Base-by-base conservation (phyloP, 2,888 invertebrate genomes). In the Cantharis nigra region DNA sequence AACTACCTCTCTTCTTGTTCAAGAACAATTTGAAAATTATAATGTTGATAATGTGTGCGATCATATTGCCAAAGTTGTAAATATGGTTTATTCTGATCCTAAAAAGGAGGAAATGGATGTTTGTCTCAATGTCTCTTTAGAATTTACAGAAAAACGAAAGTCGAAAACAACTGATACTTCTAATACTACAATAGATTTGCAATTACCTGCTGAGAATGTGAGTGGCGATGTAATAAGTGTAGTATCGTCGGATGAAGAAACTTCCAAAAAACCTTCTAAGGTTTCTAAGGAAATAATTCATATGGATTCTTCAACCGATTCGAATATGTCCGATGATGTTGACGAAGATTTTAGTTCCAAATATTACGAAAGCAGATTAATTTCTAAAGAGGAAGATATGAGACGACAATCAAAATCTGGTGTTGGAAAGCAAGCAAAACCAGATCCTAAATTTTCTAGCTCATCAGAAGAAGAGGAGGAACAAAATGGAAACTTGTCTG, bases 11-110 rank as follows among this genome's bases (percentile, higher is more conserved):
- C 49, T 49, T 5, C n/a, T 49, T 49, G 49, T 49, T 49, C 49
- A 49, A 49, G 49, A 49, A 49, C 49, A 49, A 49, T 49, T 49
- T 49, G 49, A 49, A 49, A 49, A 49, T n/a, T 49, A 49, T n/a
- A 49, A 49, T 49, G 49, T 49, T 49, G 79, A 82, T 11, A 80
- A 77, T 28, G 72, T 87, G n/a, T 82, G 81, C 69, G 80, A 85
- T 69, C 82, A 84, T 71, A 85, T 87, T 70, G 80, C 82, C 11
- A 80, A 83, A 64, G 80, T 86, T 18, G 84, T 87, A 3, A 84
- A 85, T 28, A 82, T 81, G 49, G 87, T 87, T 76, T 85, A 85
- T 67, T 77, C 81, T 69, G 83, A 81, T 33, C 82, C 84, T 33
- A 82, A 83, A 64, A 79, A 79, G 16, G 72, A 76, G n/a, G 74